Conservation (phyloP, 2,797 vertebrate species). For the Anolis apletophallus region DNA sequence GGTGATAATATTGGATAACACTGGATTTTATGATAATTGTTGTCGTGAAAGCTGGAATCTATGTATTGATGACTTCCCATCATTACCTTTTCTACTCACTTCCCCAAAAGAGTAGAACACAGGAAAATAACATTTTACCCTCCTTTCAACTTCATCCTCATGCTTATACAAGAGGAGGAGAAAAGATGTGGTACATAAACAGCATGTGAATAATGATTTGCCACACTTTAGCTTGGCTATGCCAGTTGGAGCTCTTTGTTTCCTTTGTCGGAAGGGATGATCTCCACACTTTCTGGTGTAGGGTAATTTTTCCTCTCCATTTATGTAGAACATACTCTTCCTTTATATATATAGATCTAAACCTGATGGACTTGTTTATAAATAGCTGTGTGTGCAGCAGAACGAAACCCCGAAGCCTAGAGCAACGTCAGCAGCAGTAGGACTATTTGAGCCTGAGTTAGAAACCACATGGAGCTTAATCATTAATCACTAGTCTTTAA, state of each 20-base stretch:
- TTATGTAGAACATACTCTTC: constrained; percentile 59
- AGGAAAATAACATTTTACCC: background rate
- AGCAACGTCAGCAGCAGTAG: constrained; percentile 83
- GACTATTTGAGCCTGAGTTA: constrained; percentile 77
- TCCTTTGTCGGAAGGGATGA: constrained; percentile 63
- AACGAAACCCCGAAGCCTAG: constrained; percentile 71
- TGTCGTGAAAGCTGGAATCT: background rate
- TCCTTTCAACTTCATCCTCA: background rate
- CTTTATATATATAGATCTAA: constrained; percentile 20
- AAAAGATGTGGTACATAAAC: constrained; percentile 21
- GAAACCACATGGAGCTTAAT: constrained; percentile 78
- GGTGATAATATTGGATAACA: background rate
- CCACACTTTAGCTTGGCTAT: constrained; percentile 36
- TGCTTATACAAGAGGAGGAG: background rate
- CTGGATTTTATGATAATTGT: no score
- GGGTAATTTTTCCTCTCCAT: constrained; percentile 34
- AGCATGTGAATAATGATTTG: constrained; percentile 24
- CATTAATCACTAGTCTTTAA: constrained; percentile 99
- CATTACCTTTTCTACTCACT: background rate
- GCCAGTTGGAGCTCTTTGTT: constrained; percentile 54
- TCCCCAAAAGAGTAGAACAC: constrained; percentile 1
- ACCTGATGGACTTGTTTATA: constrained; percentile 72
- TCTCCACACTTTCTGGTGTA: constrained; percentile 63
- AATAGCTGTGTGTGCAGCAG: constrained; percentile 74
- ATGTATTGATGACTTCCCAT: constrained; percentile 5